Conservation (phyloP, 64 coral and sea anemone species). For the Stichodactyla mertensii region DNA sequence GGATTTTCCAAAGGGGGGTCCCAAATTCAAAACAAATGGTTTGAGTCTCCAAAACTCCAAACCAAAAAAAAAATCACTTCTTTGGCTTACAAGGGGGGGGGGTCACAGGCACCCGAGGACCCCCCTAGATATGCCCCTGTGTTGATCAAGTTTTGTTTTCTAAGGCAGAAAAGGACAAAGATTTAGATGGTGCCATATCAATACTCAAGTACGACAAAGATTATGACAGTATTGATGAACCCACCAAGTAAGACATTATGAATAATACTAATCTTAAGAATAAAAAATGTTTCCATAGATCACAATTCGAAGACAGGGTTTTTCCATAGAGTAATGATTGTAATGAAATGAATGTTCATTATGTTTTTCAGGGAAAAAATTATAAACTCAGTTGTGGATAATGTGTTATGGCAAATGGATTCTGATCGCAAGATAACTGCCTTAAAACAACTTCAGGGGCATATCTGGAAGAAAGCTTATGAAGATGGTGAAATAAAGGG, state of each 20-base stretch:
- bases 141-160: background rate
- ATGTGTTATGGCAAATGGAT: conserved; percentile 76
- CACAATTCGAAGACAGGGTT: no score
- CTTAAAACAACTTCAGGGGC: conserved; percentile 81
- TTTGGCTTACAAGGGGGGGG: no score
- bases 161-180: conserved; percentile 52
- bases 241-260: background rate
- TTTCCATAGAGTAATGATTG: background rate
- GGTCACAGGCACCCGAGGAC: no score
- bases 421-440: conserved; percentile 75
- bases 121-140: no score
- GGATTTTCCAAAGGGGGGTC: no score
- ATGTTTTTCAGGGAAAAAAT: conserved; percentile 39
- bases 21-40: no score
- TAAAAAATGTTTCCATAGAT: no score
- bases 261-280: background rate
- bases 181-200: conserved; percentile 42
- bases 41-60: no score
- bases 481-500: conserved; percentile 66
- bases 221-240: conserved; percentile 10
- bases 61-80: no score
- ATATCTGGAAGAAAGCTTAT: conserved; percentile 79
- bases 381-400: conserved; percentile 48
- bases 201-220: conserved; percentile 43
- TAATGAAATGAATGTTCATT: background rate